These are phyloP conservation scores for Ricordea florida DNA, from an alignment of 92 coral and sea anemone genomes.

Conservation along the genomic window DNA sequence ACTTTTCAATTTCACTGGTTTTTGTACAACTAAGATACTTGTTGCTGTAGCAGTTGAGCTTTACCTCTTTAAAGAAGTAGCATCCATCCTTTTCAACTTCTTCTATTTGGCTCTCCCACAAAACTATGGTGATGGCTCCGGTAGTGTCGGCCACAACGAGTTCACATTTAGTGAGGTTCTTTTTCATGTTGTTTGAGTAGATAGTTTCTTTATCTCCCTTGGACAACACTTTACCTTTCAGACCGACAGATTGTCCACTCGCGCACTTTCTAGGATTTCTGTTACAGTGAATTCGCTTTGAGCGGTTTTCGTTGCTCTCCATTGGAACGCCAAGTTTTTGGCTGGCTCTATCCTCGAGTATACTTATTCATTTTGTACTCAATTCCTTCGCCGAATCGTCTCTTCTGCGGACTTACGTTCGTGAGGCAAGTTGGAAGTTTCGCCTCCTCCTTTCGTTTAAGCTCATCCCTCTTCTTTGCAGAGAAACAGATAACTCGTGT, in stretches of 20 bases:
- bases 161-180: conserved; percentile 20
- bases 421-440: background rate
- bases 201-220: conserved; percentile 46
- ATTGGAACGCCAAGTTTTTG: conserved; percentile 42
- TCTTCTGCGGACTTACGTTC: conserved; percentile 1
- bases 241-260: conserved; percentile 32
- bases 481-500: conserved; percentile 24
- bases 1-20: conserved; percentile 23
- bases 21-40: conserved; percentile 28
- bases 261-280: conserved; percentile 29
- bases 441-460: background rate
- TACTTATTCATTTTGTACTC: conserved; percentile 43
- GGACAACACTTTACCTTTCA: conserved; percentile 30
- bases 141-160: conserved; percentile 40
- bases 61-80: background rate
- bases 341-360: conserved; percentile 31
- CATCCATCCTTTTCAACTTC: background rate
- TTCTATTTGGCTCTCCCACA: conserved; percentile 20
- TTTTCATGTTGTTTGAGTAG: background rate
- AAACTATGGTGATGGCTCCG: conserved; percentile 15
- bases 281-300: conserved; percentile 28
- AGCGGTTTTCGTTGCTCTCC: conserved; percentile 8
- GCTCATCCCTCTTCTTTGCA: conserved; percentile 20
- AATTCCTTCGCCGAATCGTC: conserved; percentile 27
- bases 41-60: conserved; percentile 11